Evolutionary conservation across 2,113 vertebrate genomes (phyloP).

Genomic region (Morone saxatilis): DNA sequence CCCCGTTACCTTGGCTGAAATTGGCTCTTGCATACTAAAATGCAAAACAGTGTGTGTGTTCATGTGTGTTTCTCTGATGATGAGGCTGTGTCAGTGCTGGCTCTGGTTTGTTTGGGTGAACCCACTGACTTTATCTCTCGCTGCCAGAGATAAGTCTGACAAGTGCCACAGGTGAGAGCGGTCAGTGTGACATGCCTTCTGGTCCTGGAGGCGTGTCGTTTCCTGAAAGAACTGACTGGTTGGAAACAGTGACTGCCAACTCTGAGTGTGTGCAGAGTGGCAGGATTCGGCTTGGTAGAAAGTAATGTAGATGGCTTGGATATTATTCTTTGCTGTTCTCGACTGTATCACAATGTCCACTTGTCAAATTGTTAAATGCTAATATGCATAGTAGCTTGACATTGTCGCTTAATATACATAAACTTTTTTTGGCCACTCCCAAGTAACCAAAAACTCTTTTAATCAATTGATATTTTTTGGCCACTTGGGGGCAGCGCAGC

Average conservation of each 20-base stretch:
- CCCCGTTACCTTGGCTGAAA: constrained; percentile 12
- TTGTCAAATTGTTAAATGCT: too few relatives aligned
- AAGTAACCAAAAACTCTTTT: too few relatives aligned
- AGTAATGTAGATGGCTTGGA: background rate
- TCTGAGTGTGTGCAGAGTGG: background rate
- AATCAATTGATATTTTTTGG: background rate
- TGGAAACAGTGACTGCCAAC: constrained; percentile 1
- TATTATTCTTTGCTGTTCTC: background rate
- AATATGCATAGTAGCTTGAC: too few relatives aligned
- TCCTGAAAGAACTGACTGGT: constrained; percentile 21
- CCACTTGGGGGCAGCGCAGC: background rate
- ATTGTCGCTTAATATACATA: too few relatives aligned
- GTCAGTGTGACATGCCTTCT: constrained; percentile 38
- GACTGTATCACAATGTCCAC: too few relatives aligned
- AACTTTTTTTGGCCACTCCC: too few relatives aligned
- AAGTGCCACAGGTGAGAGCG: constrained; percentile 46
- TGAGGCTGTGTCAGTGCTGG: background rate
- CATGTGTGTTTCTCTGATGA: background rate
- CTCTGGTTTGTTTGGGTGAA: constrained; percentile 35
- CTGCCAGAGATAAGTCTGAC: constrained; percentile 57
- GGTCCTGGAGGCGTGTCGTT: constrained; percentile 19
- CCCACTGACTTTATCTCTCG: constrained; percentile 41
- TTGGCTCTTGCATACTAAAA: background rate
- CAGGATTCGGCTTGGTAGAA: background rate
- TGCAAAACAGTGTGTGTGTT: constrained; percentile 14